Conservation (phyloP, 2,888 invertebrate genomes). For the Habroteleia sp. region DNA sequence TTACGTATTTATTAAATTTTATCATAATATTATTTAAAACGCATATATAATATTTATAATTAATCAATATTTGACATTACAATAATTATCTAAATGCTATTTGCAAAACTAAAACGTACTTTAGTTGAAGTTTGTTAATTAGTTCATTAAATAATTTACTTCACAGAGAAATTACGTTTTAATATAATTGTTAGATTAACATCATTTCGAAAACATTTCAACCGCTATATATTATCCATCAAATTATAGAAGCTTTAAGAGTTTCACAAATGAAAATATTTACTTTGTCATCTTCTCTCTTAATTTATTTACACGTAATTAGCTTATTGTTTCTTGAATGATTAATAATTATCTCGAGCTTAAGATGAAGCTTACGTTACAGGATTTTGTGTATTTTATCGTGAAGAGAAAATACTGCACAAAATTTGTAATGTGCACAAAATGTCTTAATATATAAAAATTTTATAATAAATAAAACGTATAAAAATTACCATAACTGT, state of each 20-base stretch:
- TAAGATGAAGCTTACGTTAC: constrained; percentile 16
- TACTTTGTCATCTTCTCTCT: constrained; percentile 25
- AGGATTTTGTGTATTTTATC: neutral
- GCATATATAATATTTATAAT: too few relatives aligned
- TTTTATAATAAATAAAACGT: too few relatives aligned
- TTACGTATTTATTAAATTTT: too few relatives aligned
- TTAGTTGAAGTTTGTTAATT: constrained; percentile 21
- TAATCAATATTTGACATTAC: too few relatives aligned
- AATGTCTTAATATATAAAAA: too few relatives aligned
- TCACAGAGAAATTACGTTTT: constrained; percentile 6
- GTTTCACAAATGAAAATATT: constrained; percentile 27
- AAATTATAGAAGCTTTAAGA: constrained; percentile 20
- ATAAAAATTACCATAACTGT: too few relatives aligned
- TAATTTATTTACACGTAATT: constrained; percentile 14
- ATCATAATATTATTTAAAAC: too few relatives aligned
- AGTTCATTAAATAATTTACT: constrained; percentile 8
- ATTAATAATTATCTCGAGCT: constrained; percentile 37
- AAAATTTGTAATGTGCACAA: too few relatives aligned
- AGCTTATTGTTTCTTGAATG: constrained; percentile 11
- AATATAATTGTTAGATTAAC: constrained; percentile 21
- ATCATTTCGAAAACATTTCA: constrained; percentile 30
- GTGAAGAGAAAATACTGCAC: too few relatives aligned
- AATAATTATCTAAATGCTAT: neutral
- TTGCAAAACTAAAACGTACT: neutral
- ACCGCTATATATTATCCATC: constrained; percentile 18